These are phyloP conservation scores for Mobula hypostoma DNA, from an alignment of 2,113 vertebrate genomes.

Conservation along the genomic window DNA sequence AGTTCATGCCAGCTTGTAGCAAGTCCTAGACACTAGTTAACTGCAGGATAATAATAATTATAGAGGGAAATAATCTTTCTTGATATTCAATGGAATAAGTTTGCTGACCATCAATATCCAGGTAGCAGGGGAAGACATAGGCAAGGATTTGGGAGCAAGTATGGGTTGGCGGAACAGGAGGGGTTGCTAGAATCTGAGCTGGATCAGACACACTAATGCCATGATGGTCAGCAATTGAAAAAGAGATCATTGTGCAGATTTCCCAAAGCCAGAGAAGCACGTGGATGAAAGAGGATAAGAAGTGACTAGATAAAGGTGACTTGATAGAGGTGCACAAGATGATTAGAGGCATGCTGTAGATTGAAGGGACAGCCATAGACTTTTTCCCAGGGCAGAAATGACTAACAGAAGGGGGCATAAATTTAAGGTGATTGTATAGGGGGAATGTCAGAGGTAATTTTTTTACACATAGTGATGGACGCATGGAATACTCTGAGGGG, in stretches of 20 bases:
- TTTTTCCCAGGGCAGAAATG: too few species aligned
- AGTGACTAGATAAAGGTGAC: too few species aligned
- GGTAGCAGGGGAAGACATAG: background rate
- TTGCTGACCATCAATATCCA: background rate
- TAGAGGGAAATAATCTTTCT: background rate
- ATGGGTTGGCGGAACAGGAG: too few species aligned
- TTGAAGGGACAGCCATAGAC: too few species aligned
- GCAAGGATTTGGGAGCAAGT: background rate
- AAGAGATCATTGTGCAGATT: background rate
- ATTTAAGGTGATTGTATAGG: too few species aligned
- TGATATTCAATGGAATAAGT: background rate
- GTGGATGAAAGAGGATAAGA: too few species aligned
- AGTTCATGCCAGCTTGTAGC: background rate
- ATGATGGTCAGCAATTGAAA: background rate
- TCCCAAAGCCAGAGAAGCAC: background rate
- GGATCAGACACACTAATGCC: background rate
- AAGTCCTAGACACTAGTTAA: background rate
- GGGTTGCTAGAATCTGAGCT: background rate
- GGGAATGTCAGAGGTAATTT: too few species aligned
- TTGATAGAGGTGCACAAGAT: too few species aligned
- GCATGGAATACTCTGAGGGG: too few species aligned
- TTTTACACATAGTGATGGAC: too few species aligned
- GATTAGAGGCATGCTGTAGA: too few species aligned
- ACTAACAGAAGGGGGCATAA: too few species aligned
- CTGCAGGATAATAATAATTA: background rate